Evolutionary conservation across 2,797 vertebrate genomes (phyloP), one percentile per base, ranked within the genome.

Genomic region (Crenichthys baileyi): DNA sequence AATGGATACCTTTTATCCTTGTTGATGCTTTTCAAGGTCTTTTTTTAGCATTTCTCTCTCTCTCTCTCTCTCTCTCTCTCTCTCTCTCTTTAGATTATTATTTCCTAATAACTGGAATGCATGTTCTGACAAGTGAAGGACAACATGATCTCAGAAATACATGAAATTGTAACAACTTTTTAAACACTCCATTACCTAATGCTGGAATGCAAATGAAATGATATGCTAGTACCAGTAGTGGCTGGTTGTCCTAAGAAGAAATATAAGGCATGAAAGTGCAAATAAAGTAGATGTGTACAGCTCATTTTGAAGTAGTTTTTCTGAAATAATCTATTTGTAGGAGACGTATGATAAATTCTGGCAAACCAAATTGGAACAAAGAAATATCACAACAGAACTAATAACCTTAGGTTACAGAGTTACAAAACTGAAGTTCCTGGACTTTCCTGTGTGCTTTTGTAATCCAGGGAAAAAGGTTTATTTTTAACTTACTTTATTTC

Each of bases 101-200:
- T 65, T 39, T 65, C 8, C 22, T 39, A 65, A 22, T 65, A 65
- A 65, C 20, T 65, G 63, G 63, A 65, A 65, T 65, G 63, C 36
- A 22, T 65, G 7, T 39, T 65, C 63, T 65, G 63, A n/a, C 61
- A 41, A 39, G 36, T 12, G 63, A 65, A 65, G 63, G 63, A 16
- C 20, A 4, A 18, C 31, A 41, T 65, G 63, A 39, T 20, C 63
- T 65, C 36, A 65, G 63, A 65, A 24, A 65, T 65, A 22, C 8
- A 12, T 22, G 4, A 39, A 65, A 65, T 65, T 20, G 31, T 39
- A 41, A 65, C 29, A 63, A 8, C 31, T 16, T 60, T 60, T 60
- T 60, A 60, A 26, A 13, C 22, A 60, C 56, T 60, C 58, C 61
- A 36, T 63, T 63, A 22, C 31, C 3, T 20, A 63, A 63, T 63